These are phyloP conservation scores for Carettochelys insculpta DNA, from an alignment of 2,113 vertebrate species.

Conservation along the genomic window DNA sequence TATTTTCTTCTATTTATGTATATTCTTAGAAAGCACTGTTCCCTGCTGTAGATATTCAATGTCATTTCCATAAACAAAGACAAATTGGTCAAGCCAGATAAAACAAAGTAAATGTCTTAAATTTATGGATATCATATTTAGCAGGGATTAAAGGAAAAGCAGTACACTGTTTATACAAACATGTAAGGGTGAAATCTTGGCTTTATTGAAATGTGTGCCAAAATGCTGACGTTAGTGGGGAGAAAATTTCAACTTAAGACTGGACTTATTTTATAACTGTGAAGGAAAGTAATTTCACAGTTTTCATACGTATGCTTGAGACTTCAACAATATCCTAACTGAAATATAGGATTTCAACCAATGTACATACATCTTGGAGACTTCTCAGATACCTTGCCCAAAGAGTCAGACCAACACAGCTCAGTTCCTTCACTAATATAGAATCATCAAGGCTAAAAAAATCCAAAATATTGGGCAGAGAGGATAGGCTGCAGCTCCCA, in stretches of 20 bases:
- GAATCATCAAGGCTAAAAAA: neutral
- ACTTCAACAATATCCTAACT: neutral
- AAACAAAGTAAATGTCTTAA: neutral
- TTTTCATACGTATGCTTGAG: neutral
- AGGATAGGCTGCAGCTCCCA: neutral
- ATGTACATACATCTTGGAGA: neutral
- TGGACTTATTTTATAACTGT: neutral
- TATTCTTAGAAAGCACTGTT: neutral
- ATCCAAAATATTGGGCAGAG: fast-evolving
- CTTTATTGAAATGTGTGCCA: neutral
- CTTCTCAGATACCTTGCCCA: neutral
- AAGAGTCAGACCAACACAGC: neutral
- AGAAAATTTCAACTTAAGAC: neutral
- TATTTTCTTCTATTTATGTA: neutral
- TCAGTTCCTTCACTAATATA: neutral
- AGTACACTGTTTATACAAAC: neutral
- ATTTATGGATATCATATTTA: neutral
- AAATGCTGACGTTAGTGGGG: neutral
- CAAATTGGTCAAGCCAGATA: neutral
- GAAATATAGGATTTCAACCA: neutral
- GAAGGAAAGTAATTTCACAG: neutral
- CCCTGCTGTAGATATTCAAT: neutral
- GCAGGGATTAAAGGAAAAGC: neutral
- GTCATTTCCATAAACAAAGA: too few species aligned
- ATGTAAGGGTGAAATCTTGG: neutral